Conservation (phyloP, 35 echinoderm and acorn worm species). For the Amphiura filiformis region DNA sequence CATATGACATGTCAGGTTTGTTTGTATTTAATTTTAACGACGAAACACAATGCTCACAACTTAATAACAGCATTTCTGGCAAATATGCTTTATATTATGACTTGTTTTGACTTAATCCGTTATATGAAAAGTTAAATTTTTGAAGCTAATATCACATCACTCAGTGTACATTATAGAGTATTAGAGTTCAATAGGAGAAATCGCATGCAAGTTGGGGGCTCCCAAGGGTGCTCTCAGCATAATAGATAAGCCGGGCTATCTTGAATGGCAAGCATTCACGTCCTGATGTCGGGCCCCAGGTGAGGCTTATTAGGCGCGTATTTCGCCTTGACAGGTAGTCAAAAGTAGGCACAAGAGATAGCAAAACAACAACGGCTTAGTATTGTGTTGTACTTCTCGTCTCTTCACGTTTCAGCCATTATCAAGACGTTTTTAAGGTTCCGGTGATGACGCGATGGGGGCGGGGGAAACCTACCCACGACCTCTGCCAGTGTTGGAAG, state of each 20-base stretch:
- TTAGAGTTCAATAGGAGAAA: background rate
- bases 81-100: background rate
- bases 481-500: too few relatives aligned
- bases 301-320: background rate
- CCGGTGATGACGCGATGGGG: background rate
- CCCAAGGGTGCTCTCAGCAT: background rate
- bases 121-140: too few relatives aligned
- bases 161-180: background rate
- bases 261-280: background rate
- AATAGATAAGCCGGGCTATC: background rate
- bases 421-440: background rate
- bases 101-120: background rate
- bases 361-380: background rate
- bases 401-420: background rate
- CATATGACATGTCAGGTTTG: background rate
- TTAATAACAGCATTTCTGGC: background rate
- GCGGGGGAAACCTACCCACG: too few relatives aligned
- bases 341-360: background rate
- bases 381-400: background rate
- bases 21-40: background rate
- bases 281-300: background rate
- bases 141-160: background rate
- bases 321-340: background rate
- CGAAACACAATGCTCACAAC: background rate
- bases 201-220: background rate